Conservation (phyloP, 2,113 vertebrate genomes). For the Gasterosteus aculeatus region DNA sequence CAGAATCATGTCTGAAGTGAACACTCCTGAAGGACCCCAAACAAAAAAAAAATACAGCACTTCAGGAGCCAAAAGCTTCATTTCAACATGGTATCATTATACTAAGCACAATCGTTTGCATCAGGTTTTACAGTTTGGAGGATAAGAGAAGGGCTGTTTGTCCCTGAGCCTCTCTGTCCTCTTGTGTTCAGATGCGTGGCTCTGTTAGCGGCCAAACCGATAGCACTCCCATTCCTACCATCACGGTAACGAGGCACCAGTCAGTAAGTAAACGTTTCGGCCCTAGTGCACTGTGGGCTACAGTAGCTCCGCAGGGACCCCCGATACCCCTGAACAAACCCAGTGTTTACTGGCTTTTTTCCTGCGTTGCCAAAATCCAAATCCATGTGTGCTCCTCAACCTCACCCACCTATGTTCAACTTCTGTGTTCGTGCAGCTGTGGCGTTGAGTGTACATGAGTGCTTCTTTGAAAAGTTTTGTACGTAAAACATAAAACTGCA, state of each 20-base stretch:
- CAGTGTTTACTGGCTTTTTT: slow-evolving; percentile 41
- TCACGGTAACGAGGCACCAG: slow-evolving; percentile 80
- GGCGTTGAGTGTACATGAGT: slow-evolving; percentile 56
- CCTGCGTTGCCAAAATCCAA: slow-evolving; percentile 49
- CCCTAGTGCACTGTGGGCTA: slow-evolving; percentile 60
- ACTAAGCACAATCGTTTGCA: neutral
- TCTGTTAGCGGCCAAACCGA: slow-evolving; percentile 75
- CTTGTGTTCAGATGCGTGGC: slow-evolving; percentile 83
- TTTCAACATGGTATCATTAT: slow-evolving; percentile 3
- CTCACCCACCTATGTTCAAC: slow-evolving; percentile 61
- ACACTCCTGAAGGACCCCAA: neutral
- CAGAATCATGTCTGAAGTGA: slow-evolving; percentile 24
- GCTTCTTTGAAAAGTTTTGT: slow-evolving; percentile 62
- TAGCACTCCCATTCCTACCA: slow-evolving; percentile 81
- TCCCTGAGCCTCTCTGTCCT: slow-evolving; percentile 79
- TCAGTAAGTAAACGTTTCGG: slow-evolving; percentile 80
- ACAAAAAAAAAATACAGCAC: neutral
- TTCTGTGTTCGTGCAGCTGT: slow-evolving; percentile 54
- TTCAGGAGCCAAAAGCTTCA: slow-evolving; percentile 10
- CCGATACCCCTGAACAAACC: slow-evolving; percentile 40
- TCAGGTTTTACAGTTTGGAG: slow-evolving; percentile 30
- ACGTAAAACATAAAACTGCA: slow-evolving; percentile 58
- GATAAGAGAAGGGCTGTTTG: slow-evolving; percentile 42
- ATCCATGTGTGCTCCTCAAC: slow-evolving; percentile 50
- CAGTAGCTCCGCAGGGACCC: slow-evolving; percentile 44